phyloP scores from a whole-genome alignment of 1,140 invertebrate genomes.

The Watersipora subatra region DNA sequence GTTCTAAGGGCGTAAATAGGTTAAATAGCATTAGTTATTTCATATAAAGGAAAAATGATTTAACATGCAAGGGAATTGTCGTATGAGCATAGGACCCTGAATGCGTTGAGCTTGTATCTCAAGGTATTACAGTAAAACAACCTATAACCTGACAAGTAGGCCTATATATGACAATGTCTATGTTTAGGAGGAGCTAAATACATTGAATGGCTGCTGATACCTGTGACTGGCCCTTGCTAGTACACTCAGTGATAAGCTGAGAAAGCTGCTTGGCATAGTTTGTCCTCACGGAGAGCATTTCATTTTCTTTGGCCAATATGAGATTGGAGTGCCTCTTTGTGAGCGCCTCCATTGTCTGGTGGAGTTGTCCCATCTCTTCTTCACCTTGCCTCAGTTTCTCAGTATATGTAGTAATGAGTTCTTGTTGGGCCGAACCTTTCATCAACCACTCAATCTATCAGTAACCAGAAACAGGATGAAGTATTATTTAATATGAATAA shows the following conservation, averaged over 20 bases:
- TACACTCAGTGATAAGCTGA: background rate
- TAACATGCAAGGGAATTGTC: no score
- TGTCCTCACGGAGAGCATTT: background rate
- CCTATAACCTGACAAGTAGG: no score
- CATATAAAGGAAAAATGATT: no score
- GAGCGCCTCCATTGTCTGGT: background rate
- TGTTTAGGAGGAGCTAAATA: no score
- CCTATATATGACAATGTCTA: no score
- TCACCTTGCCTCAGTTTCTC: background rate
- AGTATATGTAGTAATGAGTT: background rate
- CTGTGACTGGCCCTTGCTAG: background rate
- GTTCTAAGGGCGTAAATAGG: no score
- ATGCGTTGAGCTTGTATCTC: no score
- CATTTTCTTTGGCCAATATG: background rate
- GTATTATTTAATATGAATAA: background rate
- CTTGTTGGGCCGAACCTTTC: background rate
- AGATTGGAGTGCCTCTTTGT: background rate
- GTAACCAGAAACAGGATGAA: background rate
- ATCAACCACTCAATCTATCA: background rate
- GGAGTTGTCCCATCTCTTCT: background rate
- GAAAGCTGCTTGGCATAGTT: background rate
- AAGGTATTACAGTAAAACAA: no score
- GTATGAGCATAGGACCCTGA: no score
- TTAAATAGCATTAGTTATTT: no score
- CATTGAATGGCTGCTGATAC: no score